phyloP scores from a whole-genome alignment of 2,888 invertebrate species.

The Ophioninae sp. region DNA sequence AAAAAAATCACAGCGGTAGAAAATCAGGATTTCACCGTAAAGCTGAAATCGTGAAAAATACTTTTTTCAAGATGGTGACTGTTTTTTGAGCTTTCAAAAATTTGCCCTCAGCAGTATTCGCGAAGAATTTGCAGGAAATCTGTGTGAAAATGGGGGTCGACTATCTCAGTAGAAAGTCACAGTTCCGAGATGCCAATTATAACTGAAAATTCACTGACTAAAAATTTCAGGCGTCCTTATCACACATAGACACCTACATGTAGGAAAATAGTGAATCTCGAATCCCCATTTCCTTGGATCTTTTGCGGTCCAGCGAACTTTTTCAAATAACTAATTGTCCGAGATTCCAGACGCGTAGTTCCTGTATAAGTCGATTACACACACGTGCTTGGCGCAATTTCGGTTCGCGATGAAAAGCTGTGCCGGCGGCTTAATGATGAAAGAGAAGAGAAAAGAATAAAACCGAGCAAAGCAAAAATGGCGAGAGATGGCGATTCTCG shows the following conservation, averaged over 20 bases:
- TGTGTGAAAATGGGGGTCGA: conserved; percentile 19
- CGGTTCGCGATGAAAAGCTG: conserved; percentile 47
- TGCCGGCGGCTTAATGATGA: conserved; percentile 34
- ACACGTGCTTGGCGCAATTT: conserved; percentile 28
- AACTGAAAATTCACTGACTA: conserved; percentile 37
- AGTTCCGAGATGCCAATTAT: conserved; percentile 46
- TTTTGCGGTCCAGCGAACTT: conserved; percentile 47
- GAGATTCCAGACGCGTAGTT: conserved; percentile 16
- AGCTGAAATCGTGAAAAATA: too few relatives aligned
- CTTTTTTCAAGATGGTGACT: too few relatives aligned
- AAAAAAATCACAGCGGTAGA: too few relatives aligned
- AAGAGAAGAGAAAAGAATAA: conserved; percentile 21
- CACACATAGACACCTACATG: neutral
- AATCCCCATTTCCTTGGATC: conserved; percentile 25
- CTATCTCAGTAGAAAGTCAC: conserved; percentile 7
- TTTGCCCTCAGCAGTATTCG: too few relatives aligned
- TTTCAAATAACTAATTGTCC: conserved; percentile 57
- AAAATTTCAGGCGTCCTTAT: conserved; percentile 20
- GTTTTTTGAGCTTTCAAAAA: too few relatives aligned
- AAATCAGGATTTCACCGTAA: too few relatives aligned
- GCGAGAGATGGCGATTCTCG: conserved; percentile 24
- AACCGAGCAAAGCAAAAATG: neutral
- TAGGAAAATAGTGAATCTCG: neutral
- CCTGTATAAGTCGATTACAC: conserved; percentile 1
- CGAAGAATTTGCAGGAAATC: conserved; percentile 2